Evolutionary conservation across 1,140 invertebrate genomes (phyloP).

Genomic region (Phymorhynchus buccinoides): DNA sequence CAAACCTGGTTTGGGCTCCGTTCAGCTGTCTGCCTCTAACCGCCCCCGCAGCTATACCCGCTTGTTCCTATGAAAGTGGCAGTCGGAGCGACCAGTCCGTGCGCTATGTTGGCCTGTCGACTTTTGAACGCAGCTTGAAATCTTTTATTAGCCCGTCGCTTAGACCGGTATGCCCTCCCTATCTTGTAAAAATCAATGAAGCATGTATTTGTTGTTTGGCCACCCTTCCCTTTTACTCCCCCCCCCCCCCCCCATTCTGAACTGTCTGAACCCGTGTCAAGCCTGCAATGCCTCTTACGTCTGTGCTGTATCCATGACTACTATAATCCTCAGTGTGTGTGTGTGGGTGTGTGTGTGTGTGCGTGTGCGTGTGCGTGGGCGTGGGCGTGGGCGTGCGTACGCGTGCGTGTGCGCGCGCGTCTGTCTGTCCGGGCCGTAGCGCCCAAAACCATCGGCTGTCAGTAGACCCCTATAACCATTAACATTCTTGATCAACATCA

Average conservation of each 20-base stretch:
- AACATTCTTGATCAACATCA: no score
- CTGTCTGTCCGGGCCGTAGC: no score
- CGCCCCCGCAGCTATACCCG: background rate
- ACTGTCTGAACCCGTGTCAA: background rate
- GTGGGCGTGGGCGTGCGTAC: background rate
- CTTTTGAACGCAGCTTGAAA: background rate
- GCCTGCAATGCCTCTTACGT: background rate
- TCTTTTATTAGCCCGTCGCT: background rate
- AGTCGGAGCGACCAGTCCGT: background rate
- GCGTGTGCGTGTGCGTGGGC: background rate
- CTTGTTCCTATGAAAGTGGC: background rate
- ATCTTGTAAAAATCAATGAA: conserved; percentile 8
- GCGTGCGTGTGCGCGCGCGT: no score
- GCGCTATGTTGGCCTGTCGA: background rate
- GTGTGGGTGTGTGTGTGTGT: background rate
- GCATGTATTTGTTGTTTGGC: background rate
- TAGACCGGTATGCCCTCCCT: background rate
- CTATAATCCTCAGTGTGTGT: no score
- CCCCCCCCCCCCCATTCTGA: background rate
- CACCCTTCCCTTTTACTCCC: background rate
- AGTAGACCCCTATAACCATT: no score
- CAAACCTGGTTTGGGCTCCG: background rate
- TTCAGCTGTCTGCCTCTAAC: background rate
- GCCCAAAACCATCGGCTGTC: no score
- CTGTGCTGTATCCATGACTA: background rate